Percentiles rank a stretch among this genome's conserved stretches.
Evolutionary conservation across 2,113 vertebrate genomes (phyloP).

Genomic region (Oenanthe melanoleuca): DNA sequence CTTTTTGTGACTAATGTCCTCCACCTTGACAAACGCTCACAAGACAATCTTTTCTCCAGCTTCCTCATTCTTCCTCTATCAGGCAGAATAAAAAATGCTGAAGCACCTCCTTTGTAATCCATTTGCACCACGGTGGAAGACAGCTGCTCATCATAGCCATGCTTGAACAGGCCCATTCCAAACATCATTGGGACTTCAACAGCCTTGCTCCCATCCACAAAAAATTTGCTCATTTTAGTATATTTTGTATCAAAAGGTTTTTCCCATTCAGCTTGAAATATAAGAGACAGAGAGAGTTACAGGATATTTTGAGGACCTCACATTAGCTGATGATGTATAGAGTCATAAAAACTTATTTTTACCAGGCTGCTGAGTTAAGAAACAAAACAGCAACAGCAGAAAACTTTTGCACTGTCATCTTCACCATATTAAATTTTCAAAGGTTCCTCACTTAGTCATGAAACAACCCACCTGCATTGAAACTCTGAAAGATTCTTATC

Average conservation of each 20-base stretch:
- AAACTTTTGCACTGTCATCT: not conserved
- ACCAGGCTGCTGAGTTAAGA: not conserved
- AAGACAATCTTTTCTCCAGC: slow-evolving; percentile 74
- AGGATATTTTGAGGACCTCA: not conserved
- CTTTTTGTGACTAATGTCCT: slow-evolving; percentile 49
- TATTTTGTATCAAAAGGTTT: slow-evolving; percentile 59
- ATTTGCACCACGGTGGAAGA: slow-evolving; percentile 79
- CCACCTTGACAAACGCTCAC: slow-evolving; percentile 40
- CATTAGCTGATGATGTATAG: not conserved
- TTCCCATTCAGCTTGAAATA: slow-evolving; percentile 67
- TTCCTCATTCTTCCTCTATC: slow-evolving; percentile 77
- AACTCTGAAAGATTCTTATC: not conserved
- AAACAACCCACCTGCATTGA: not conserved
- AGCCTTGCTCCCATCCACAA: slow-evolving; percentile 25
- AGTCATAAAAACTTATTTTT: not conserved
- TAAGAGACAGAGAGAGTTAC: slow-evolving; percentile 31
- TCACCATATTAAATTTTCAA: not conserved
- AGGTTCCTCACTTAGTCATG: not conserved
- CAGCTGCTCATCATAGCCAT: slow-evolving; percentile 63
- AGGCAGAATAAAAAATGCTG: slow-evolving; percentile 84
- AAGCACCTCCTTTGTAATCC: slow-evolving; percentile 85
- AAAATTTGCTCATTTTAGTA: slow-evolving; percentile 60
- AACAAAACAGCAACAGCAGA: not conserved
- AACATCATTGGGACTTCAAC: slow-evolving; percentile 65
- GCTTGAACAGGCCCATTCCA: slow-evolving; percentile 52